phyloP scores from a whole-genome alignment of 1,140 invertebrate genomes.

The Drosophila trapezifrons region DNA sequence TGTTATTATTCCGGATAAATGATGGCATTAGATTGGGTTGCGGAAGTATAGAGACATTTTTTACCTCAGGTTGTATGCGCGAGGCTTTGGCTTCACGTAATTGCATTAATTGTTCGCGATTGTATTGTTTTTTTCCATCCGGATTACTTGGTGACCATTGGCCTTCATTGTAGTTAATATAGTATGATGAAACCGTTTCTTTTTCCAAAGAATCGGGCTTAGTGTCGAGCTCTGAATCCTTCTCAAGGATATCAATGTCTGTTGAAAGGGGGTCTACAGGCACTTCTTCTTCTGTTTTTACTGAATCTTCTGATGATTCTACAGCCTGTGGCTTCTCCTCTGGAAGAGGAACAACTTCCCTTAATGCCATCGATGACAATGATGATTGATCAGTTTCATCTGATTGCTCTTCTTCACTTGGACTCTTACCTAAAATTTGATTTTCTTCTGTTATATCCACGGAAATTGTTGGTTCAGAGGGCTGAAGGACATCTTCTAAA shows the following conservation, averaged over 20 bases:
- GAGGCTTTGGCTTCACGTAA: slow-evolving; percentile 90
- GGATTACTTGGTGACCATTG: slow-evolving; percentile 94
- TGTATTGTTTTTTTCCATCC: slow-evolving; percentile 92
- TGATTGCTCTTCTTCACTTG: not conserved
- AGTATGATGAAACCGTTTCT: slow-evolving; percentile 14
- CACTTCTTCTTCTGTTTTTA: not conserved
- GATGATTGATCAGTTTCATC: slow-evolving; percentile 55
- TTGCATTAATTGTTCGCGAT: slow-evolving; percentile 90
- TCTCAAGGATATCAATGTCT: not conserved
- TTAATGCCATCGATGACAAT: slow-evolving; percentile 10
- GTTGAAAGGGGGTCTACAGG: too few species aligned
- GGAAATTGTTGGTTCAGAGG: too few species aligned
- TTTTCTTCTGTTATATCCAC: not conserved
- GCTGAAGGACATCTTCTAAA: not conserved
- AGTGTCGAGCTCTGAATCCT: not conserved
- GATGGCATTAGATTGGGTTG: slow-evolving; percentile 73
- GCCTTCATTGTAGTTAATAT: slow-evolving; percentile 86
- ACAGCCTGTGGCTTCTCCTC: slow-evolving; percentile 7
- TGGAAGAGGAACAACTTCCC: slow-evolving; percentile 3
- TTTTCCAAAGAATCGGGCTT: not conserved
- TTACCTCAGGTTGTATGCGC: slow-evolving; percentile 89
- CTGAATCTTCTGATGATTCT: not conserved
- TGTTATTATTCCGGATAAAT: slow-evolving; percentile 78
- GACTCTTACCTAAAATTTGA: not conserved
- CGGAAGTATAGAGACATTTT: slow-evolving; percentile 86